These are phyloP conservation scores for Xenopus borealis DNA, from an alignment of 2,113 vertebrate species.

Conservation along the genomic window DNA sequence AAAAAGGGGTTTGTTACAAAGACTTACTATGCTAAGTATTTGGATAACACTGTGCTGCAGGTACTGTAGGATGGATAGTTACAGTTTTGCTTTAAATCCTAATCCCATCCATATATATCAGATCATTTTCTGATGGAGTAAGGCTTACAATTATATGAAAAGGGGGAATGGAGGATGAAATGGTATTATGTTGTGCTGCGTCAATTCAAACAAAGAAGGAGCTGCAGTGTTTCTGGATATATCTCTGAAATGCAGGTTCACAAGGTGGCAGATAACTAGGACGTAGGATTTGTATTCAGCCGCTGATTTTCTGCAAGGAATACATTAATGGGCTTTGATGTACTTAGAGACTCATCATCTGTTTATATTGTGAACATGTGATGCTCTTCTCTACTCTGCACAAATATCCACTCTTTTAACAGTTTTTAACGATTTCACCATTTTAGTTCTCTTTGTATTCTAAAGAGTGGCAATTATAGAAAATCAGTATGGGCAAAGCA, in stretches of 20 bases:
- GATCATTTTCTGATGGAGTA: constrained; percentile 43
- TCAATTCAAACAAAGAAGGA: constrained; percentile 40
- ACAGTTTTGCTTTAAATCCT: constrained; percentile 24
- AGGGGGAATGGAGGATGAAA: constrained; percentile 37
- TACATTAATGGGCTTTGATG: constrained; percentile 46
- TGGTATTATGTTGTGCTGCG: constrained; percentile 27
- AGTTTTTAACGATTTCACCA: too few relatives aligned
- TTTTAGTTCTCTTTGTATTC: too few relatives aligned
- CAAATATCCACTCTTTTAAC: not conserved
- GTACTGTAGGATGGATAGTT: constrained; percentile 18
- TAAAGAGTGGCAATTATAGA: too few relatives aligned
- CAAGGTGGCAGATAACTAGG: constrained; percentile 38
- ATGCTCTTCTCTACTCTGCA: not conserved
- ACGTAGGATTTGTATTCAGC: constrained; percentile 39
- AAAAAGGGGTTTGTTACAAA: too few relatives aligned
- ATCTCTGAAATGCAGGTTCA: constrained; percentile 30
- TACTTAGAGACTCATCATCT: constrained; percentile 32
- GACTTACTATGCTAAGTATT: not conserved
- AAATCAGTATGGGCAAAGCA: too few relatives aligned
- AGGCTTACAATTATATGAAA: constrained; percentile 33
- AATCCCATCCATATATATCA: constrained; percentile 39
- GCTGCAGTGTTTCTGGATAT: constrained; percentile 20
- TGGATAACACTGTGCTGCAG: not conserved
- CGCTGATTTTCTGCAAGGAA: constrained; percentile 37
- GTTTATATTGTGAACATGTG: constrained; percentile 16